Evolutionary conservation across 1,140 invertebrate species (phyloP), one percentile per base, ranked within the genome.

Genomic region (Gonatopus flavifemur): DNA sequence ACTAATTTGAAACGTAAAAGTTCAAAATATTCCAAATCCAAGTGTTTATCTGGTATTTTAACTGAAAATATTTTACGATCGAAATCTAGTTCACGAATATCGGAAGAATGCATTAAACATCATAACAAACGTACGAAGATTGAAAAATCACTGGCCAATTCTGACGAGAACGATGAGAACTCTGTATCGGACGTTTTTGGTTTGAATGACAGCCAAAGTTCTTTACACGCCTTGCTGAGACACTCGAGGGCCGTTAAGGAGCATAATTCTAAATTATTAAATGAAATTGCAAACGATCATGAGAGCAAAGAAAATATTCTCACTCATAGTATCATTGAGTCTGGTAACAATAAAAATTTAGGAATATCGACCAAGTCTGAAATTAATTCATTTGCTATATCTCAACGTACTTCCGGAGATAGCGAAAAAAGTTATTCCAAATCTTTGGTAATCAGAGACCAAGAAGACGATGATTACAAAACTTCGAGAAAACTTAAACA

Each of bases 401-500:
- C 73, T 6, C 64, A 67, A 19, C 74, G 73, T 40, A 76, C 69
- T 39, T 74, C 74, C 0, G 70, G 62, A 3, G 74, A 78, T 13
- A 76, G 69, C 22, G 74, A 77, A 12, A 68, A 66, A 52, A 74
- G 69, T 46, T 75, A 73, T 12, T 75, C 69, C 5, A 64, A 67
- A 44, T 78, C 76, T 0, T 64, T 78, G 15, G 71, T 77, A 12
- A 62, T 78, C 9, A 58, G 72, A 32, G 69, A 72, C 1, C 62
- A 76, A 19, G 64, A 67, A 37, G 49, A 71, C 54, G 62, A 62
- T 55, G 57, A 66, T 35, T 64, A 75, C 16, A 72, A 75, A 49
- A 67, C 65, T 13, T 68, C 72, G 0, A 75, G 72, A 16, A 77
- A 77, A 47, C 62, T 77, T 0, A 74, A 77, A 50, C 70, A 77